Evolutionary conservation across 2,113 vertebrate species (phyloP).

Genomic region (Myiopsitta monachus): DNA sequence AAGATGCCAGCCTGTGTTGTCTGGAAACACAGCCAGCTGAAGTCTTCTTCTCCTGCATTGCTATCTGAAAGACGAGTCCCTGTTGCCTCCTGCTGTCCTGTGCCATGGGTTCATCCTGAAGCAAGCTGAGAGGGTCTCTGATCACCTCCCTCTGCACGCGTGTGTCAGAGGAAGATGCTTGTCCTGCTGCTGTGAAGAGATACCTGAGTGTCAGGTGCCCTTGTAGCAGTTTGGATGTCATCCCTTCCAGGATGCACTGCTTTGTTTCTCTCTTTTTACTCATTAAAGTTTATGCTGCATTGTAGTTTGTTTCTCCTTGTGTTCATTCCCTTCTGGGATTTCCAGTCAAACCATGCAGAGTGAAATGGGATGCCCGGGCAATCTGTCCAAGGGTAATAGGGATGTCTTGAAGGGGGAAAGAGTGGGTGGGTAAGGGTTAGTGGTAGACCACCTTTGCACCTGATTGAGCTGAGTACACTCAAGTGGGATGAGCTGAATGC

Average conservation of each 20-base stretch:
- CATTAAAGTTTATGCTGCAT: too few species aligned
- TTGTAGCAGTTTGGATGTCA: neutral
- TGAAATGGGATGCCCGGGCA: neutral
- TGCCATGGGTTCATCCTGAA: neutral
- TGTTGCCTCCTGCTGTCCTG: neutral
- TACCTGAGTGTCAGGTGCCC: neutral
- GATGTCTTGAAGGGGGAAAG: fast-evolving
- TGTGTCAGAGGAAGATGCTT: too few species aligned
- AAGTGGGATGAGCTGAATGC: neutral
- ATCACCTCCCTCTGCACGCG: neutral
- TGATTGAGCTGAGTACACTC: neutral
- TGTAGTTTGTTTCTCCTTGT: too few species aligned
- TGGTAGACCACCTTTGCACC: too few species aligned
- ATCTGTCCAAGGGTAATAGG: neutral
- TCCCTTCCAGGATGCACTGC: too few species aligned
- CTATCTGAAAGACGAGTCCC: too few species aligned
- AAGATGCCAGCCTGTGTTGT: too few species aligned
- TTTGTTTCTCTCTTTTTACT: too few species aligned
- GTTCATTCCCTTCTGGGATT: neutral
- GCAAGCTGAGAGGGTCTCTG: neutral
- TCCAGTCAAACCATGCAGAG: neutral
- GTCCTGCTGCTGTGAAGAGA: too few species aligned
- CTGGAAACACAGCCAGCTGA: neutral
- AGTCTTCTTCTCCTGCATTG: too few species aligned
- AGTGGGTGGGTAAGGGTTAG: neutral